phyloP scores from a whole-genome alignment of 1,140 invertebrate species.

The Battus philenor region DNA sequence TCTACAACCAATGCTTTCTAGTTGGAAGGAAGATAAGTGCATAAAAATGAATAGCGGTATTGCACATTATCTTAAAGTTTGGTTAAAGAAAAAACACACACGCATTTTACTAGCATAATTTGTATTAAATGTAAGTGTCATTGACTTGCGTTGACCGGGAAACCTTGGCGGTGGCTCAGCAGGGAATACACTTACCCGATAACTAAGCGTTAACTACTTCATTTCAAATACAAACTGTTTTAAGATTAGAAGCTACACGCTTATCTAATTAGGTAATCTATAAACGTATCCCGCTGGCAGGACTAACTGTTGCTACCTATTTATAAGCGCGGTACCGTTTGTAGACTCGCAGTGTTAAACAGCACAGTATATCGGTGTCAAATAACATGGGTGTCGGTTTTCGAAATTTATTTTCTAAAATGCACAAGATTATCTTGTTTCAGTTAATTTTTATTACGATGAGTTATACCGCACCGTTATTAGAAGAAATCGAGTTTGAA shows the following conservation, averaged over 20 bases:
- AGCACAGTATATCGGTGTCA: too few species aligned
- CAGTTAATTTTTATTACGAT: too few species aligned
- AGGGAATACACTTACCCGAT: constrained; percentile 26
- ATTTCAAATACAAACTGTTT: constrained; percentile 27
- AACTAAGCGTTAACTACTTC: constrained; percentile 32
- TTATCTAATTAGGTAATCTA: constrained; percentile 60
- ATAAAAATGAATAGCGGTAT: too few species aligned
- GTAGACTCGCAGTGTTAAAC: constrained; percentile 16
- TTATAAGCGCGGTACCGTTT: constrained; percentile 23
- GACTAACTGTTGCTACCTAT: constrained; percentile 18
- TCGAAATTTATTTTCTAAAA: too few species aligned
- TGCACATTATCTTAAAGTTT: too few species aligned
- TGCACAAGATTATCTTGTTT: too few species aligned
- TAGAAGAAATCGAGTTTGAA: too few species aligned
- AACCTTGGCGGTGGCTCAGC: constrained; percentile 15
- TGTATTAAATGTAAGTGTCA: neutral
- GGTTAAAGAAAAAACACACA: too few species aligned
- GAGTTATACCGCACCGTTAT: constrained; percentile 22
- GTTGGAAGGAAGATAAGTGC: too few species aligned
- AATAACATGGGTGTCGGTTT: too few species aligned
- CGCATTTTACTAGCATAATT: too few species aligned
- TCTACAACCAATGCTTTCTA: too few species aligned
- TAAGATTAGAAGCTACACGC: constrained; percentile 24
- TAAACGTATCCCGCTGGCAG: constrained; percentile 31
- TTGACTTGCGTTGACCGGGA: neutral